A percentile compares a stretch with the other conserved stretches of the same genome.
phyloP scores from a whole-genome alignment of 2,888 invertebrate species.

The Dryomyza anilis region DNA sequence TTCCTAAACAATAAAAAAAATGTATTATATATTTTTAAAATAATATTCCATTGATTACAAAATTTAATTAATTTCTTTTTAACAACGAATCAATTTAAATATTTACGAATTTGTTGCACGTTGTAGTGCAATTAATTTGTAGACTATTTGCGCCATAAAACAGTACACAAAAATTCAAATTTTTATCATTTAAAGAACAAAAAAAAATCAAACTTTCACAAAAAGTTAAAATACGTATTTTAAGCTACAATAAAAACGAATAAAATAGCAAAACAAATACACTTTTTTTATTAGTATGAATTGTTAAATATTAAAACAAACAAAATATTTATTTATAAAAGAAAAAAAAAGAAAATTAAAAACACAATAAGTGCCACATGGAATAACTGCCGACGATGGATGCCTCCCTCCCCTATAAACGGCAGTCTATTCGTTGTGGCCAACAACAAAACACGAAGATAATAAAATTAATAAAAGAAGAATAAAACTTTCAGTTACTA shows the following conservation, averaged over 20 bases:
- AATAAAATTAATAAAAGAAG: constrained; percentile 12
- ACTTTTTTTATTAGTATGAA: constrained; percentile 25
- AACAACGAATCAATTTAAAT: no score
- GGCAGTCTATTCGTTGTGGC: constrained; percentile 5
- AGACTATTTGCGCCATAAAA: neutral
- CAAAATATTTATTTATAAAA: constrained; percentile 1
- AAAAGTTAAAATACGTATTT: constrained; percentile 18
- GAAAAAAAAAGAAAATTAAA: constrained; percentile 21
- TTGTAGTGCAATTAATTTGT: constrained; percentile 30
- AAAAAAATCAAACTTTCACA: constrained; percentile 20
- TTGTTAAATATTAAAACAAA: constrained; percentile 20
- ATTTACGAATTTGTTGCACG: constrained; percentile 24
- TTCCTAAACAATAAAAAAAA: no score
- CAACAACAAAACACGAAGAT: constrained; percentile 4
- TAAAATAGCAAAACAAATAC: constrained; percentile 1
- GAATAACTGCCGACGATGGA: constrained; percentile 16
- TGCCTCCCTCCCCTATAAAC: constrained; percentile 9
- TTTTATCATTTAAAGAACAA: constrained; percentile 23
- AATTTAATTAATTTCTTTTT: neutral
- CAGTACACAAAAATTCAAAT: constrained; percentile 1
- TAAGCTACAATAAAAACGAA: constrained; percentile 8
- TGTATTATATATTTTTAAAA: no score
- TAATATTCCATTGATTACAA: neutral
- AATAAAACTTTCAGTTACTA: constrained; percentile 11
- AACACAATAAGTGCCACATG: constrained; percentile 15